phyloP scores from a whole-genome alignment of 2,888 invertebrate genomes.

The Bellardia bayeri region DNA sequence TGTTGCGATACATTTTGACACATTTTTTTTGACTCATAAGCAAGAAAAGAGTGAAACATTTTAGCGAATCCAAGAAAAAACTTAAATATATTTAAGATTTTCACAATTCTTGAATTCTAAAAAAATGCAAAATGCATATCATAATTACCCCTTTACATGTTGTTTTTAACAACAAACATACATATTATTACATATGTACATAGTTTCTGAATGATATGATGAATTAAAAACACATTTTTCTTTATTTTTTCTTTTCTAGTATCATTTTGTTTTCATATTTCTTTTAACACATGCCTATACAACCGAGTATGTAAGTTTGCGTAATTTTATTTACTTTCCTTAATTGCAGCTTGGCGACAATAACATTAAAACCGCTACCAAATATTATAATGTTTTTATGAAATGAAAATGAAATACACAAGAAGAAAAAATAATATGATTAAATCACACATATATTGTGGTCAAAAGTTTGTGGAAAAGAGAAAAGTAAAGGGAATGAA shows the following conservation, averaged over 20 bases:
- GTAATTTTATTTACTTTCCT: conserved; percentile 31
- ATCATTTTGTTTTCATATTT: not conserved
- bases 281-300: not conserved
- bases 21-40: no score
- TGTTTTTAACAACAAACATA: not conserved
- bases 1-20: no score
- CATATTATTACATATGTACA: conserved; percentile 21
- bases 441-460: conserved; percentile 47
- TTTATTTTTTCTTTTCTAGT: not conserved
- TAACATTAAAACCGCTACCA: conserved; percentile 1
- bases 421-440: conserved; percentile 4
- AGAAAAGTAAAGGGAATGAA: conserved; percentile 35
- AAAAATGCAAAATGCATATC: no score
- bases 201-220: not conserved
- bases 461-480: conserved; percentile 46
- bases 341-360: conserved; percentile 18
- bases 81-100: no score
- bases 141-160: not conserved
- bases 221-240: conserved; percentile 43
- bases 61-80: no score
- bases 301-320: not conserved
- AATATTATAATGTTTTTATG: conserved; percentile 37
- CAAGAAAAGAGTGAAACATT: no score
- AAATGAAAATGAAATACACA: conserved; percentile 6
- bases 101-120: no score